A percentile compares a stretch with the other conserved stretches of the same genome.
phyloP scores from a whole-genome alignment of 2,888 invertebrate species.

The Cryptocephalus moraei region DNA sequence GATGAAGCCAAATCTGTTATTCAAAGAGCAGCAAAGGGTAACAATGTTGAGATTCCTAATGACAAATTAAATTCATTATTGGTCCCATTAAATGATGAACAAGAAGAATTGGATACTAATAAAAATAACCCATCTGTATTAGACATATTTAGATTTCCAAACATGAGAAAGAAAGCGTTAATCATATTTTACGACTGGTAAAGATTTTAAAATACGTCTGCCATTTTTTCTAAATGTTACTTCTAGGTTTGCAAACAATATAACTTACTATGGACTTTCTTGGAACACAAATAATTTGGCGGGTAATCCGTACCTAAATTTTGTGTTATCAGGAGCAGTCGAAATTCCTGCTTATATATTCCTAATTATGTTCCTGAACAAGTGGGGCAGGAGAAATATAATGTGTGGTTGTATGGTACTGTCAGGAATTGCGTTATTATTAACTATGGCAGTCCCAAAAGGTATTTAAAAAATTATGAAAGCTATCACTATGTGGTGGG shows the following conservation, averaged over 20 bases:
- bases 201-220: conserved; percentile 15
- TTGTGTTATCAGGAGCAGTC: conserved; percentile 62
- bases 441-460: conserved; percentile 47
- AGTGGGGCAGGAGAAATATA: conserved; percentile 58
- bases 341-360: conserved; percentile 65
- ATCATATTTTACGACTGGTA: conserved; percentile 67
- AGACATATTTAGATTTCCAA: conserved; percentile 53
- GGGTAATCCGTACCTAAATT: conserved; percentile 63
- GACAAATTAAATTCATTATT: conserved; percentile 46
- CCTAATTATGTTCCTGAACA: conserved; percentile 54
- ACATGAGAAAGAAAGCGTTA: conserved; percentile 52
- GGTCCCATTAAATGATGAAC: conserved; percentile 31
- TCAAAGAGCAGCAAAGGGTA: conserved; percentile 53
- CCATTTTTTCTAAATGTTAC: too few species aligned
- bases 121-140: conserved; percentile 18
- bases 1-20: conserved; percentile 53
- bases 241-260: conserved; percentile 67
- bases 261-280: conserved; percentile 68
- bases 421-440: conserved; percentile 48
- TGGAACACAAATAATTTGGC: conserved; percentile 65
- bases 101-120: conserved; percentile 8
- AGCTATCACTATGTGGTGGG: not conserved
- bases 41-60: conserved; percentile 47
- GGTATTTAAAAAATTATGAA: conserved; percentile 8
- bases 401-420: conserved; percentile 59